Base-by-base conservation (phyloP, 2,888 invertebrate species). In the Allolobophora icterica region DNA sequence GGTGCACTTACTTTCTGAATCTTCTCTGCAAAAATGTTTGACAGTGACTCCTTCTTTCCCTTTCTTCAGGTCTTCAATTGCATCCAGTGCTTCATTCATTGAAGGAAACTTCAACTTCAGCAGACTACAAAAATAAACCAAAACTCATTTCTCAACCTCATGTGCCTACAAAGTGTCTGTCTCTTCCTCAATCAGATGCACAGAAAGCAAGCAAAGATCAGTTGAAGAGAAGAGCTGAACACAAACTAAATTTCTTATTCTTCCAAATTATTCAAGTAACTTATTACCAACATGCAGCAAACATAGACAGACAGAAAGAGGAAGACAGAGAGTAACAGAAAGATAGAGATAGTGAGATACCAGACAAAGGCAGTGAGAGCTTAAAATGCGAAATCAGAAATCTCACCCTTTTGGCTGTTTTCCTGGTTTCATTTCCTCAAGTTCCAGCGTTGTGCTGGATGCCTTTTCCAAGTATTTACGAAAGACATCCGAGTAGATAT, bases 71-170 rank as follows among this genome's bases (percentile, higher is more conserved):
- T 87, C 87, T 24, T 87, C 87, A 34, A 87, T 87, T 87, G 87
- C 87, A 24, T 87, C 87, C 34, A 87, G 87, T 21, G 87, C 87
- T 35, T 87, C 87, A 35, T 38, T 38, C 35, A 87, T 34, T 24
- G 87, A 87, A 34, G 38, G n/a, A 87, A 87, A 87, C 87, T 87
- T 87, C 35, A 87, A 34, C 87, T 87, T 87, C 87, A 87, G 87
- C 87, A 87, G 87, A 87, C 87, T 87, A 87, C 8, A 52, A 21
- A 52, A 52, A 8, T 24, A 52, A 52, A 52, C 52, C 24, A 52
- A 52, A 52, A 52, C 24, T 52, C 52, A 24, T 21, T 52, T 52
- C 52, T 52, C 52, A 52, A 24, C 52, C 24, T 71, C 71, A n/a
- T 13, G 13, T n/a, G n/a, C 8, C 71, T 13, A 71, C 6, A 1